Evolutionary conservation across 2,797 vertebrate genomes (phyloP), one percentile per base, ranked within the genome.

Genomic region (Sebastes miniatus): DNA sequence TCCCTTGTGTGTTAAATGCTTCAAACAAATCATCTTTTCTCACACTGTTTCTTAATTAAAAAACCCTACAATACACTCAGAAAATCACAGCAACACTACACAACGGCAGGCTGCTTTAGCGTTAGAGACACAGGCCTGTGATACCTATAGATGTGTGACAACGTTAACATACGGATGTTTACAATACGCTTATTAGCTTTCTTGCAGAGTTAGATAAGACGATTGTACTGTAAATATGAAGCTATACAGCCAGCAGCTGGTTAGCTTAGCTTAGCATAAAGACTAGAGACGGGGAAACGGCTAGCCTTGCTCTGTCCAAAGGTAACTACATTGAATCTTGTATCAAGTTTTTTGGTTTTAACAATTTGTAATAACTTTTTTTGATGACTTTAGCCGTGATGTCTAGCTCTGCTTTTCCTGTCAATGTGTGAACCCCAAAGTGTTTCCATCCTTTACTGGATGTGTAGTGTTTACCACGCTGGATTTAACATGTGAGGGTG

Each of bases 41-140:
- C 54, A 22, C 78, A 50, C 29, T 5, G 79, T 59, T 86, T 86
- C 79, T 86, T 85, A 82, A 88, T 88, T 75, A 80, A 84, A 84
- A 83, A 69, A 73, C 2, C 18, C 31, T 8, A 22, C 50, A 69
- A 34, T 2, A 25, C 57, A 52, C 66, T 65, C 6, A 12, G n/a
- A 56, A 32, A 69, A 14, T n/a, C 27, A 32, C 36, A 66, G 67
- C 63, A 20, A 70, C 56, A 32, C 32, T 12, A 29, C 12, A 20
- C 8, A 32, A 22, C 32, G 8, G 25, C 36, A 47, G 54, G 61
- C 31, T n/a, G 69, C 16, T 68, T 39, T 3, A 36, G n/a, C 6
- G 1, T 34, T 11, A 3, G 32, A 66, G 66, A 56, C 32, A 16
- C 39, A 22, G 34, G 9, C 20, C 0, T 3, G 25, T 27, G 50